A percentile compares a stretch with the other conserved stretches of the same genome.
Evolutionary conservation across 1,140 invertebrate species (phyloP).

Genomic region (Rhyzopertha dominica): DNA sequence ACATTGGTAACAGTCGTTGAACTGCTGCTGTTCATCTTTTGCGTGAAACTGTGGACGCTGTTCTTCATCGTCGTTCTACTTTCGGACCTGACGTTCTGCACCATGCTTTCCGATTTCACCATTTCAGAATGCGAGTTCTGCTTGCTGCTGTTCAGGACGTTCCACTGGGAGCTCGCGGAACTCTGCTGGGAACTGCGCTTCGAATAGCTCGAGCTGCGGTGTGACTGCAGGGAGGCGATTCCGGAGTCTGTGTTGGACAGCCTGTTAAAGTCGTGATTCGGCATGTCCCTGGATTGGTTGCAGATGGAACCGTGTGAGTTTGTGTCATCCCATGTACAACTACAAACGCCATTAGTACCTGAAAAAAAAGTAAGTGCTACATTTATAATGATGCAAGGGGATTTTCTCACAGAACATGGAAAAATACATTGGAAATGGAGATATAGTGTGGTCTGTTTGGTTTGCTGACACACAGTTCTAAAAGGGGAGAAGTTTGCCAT

Average conservation of each 20-base stretch:
- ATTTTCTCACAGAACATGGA: too few species aligned
- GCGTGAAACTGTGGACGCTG: slow-evolving; percentile 19
- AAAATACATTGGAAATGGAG: too few species aligned
- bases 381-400: too few species aligned
- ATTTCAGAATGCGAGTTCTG: slow-evolving; percentile 16
- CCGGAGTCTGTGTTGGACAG: slow-evolving; percentile 56
- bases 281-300: slow-evolving; percentile 29
- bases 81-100: slow-evolving; percentile 16
- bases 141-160: slow-evolving; percentile 13
- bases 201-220: slow-evolving; percentile 56
- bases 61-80: slow-evolving; percentile 10
- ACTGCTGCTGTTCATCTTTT: slow-evolving; percentile 29
- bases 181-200: slow-evolving; percentile 56
- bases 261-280: slow-evolving; percentile 36
- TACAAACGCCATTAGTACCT: too few species aligned
- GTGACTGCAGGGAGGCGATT: slow-evolving; percentile 67
- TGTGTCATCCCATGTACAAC: slow-evolving; percentile 8
- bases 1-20: slow-evolving; percentile 20
- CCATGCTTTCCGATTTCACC: slow-evolving; percentile 32
- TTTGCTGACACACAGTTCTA: too few species aligned
- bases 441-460: too few species aligned
- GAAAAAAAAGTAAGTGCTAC: too few species aligned
- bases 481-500: too few species aligned
- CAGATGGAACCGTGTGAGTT: too few species aligned
- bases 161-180: slow-evolving; percentile 48